Evolutionary conservation across 2,113 vertebrate genomes (phyloP).

Genomic region (Dipodomys ordii): DNA sequence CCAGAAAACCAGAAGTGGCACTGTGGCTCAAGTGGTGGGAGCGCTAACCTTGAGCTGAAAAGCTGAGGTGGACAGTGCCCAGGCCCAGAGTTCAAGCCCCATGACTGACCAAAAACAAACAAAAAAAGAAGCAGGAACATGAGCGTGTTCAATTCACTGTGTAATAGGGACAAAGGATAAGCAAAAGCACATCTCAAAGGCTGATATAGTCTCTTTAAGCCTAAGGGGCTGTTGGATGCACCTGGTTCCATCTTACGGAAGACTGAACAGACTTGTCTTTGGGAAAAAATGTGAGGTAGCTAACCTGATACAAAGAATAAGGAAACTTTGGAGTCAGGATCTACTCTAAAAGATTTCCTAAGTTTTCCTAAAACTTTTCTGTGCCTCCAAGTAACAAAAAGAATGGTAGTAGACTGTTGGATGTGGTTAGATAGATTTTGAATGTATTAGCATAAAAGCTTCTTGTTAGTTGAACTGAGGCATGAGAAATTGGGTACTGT

Average conservation of each 20-base stretch:
- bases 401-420: neutral
- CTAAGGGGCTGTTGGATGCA: neutral
- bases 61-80: too few species aligned
- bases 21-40: too few species aligned
- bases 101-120: too few species aligned
- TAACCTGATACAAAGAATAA: neutral
- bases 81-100: too few species aligned
- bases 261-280: neutral
- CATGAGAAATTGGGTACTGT: neutral
- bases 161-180: neutral
- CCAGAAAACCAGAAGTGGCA: too few species aligned
- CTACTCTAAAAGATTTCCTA: neutral
- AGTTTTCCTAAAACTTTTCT: neutral
- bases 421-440: neutral
- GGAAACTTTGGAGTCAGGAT: neutral
- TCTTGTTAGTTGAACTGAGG: constrained; percentile 18
- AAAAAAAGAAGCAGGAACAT: neutral
- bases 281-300: neutral
- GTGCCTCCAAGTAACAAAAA: neutral
- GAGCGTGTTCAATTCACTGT: neutral
- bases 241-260: neutral
- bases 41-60: too few species aligned
- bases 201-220: neutral
- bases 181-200: neutral
- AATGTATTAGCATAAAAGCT: neutral